Evolutionary conservation across 53 echinoderm and acorn worm species (phyloP).

Genomic region (Henricia sp.): DNA sequence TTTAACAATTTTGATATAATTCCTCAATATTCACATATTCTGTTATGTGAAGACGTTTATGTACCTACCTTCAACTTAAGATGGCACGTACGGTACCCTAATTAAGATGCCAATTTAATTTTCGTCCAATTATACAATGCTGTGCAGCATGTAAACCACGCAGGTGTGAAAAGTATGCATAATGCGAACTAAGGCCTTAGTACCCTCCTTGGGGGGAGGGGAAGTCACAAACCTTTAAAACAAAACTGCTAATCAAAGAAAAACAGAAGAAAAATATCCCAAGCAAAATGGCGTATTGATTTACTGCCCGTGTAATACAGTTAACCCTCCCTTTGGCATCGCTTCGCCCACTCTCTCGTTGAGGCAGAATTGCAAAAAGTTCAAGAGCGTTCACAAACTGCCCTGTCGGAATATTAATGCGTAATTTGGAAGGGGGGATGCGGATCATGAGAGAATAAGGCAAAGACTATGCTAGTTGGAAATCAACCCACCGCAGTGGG

Average conservation of each 20-base stretch:
- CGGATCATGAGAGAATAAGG: not conserved
- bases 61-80: no score
- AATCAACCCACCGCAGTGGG: constrained; percentile 45
- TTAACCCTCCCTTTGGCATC: constrained; percentile 28
- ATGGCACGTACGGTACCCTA: no score
- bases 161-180: no score
- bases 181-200: no score
- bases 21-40: no score
- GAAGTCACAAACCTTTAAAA: not conserved
- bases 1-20: no score
- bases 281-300: constrained; percentile 26
- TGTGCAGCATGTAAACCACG: no score
- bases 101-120: no score
- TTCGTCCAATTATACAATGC: no score
- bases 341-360: constrained; percentile 18
- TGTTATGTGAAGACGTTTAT: no score
- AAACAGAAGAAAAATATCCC: not conserved
- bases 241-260: not conserved
- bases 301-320: constrained; percentile 25
- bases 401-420: constrained; percentile 37
- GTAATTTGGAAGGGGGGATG: constrained; percentile 6
- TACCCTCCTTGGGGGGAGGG: no score
- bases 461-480: constrained; percentile 28
- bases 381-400: constrained; percentile 47
- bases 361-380: constrained; percentile 13